Percentiles rank a stretch among this genome's conserved stretches.
Conservation (phyloP, 2,113 vertebrate genomes). For the Leucopsar rothschildi region DNA sequence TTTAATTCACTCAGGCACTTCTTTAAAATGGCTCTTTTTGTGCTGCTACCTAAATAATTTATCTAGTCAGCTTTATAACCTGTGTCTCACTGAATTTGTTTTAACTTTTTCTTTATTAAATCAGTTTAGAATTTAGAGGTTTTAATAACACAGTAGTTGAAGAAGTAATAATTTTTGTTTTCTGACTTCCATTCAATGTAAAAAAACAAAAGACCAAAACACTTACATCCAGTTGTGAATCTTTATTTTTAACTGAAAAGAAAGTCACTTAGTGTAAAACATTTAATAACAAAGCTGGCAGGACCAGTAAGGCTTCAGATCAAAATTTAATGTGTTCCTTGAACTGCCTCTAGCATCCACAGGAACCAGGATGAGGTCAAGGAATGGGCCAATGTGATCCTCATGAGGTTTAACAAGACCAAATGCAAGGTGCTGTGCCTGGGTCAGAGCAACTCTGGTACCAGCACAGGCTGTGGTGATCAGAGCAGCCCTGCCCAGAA, state of each 20-base stretch:
- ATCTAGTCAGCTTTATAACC: neutral
- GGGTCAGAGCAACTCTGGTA: rapidly evolving
- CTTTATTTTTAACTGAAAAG: neutral
- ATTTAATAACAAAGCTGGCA: neutral
- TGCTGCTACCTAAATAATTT: neutral
- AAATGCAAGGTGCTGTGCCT: neutral
- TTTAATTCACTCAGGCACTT: neutral
- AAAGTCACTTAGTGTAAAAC: neutral
- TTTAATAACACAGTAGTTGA: neutral
- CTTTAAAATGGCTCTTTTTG: neutral
- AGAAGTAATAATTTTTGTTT: neutral
- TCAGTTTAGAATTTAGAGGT: neutral
- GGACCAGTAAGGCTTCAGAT: neutral
- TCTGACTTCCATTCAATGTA: neutral
- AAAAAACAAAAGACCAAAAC: neutral
- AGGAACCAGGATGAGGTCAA: neutral
- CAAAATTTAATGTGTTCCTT: neutral
- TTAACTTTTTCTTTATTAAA: neutral
- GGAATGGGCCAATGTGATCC: neutral
- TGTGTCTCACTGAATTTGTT: neutral
- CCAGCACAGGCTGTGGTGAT: neutral
- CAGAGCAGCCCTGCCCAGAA: neutral
- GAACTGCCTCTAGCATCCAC: neutral
- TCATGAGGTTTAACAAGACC: neutral
- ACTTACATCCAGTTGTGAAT: neutral